These are phyloP conservation scores for Scolanthus callimorphus DNA, from an alignment of 92 coral and sea anemone species.

Conservation along the genomic window DNA sequence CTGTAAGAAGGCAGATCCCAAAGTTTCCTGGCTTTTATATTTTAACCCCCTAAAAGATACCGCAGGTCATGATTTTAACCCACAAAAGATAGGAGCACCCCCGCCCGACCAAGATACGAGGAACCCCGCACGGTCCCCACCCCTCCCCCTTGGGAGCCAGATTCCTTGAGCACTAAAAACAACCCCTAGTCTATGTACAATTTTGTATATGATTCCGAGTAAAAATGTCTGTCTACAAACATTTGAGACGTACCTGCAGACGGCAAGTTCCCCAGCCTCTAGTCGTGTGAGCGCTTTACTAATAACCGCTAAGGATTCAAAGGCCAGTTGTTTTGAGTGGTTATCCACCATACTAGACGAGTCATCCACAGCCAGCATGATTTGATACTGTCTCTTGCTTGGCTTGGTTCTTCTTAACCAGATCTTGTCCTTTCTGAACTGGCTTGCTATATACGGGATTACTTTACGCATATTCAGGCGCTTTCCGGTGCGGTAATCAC, in stretches of 20 bases:
- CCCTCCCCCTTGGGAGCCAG: too few species aligned
- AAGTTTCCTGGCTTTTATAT: too few species aligned
- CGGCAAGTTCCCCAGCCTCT: constrained; percentile 91
- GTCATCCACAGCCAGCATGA: constrained; percentile 95
- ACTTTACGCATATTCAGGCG: constrained; percentile 95
- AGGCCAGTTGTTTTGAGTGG: constrained; percentile 98
- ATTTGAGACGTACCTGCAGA: constrained; percentile 81
- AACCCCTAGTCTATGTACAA: too few species aligned
- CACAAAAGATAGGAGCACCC: too few species aligned
- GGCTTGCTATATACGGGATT: constrained; percentile 98
- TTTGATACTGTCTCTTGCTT: constrained; percentile 94
- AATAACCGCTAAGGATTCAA: constrained; percentile 90
- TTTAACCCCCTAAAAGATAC: too few species aligned
- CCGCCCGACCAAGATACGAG: too few species aligned
- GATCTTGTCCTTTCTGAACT: constrained; percentile 96
- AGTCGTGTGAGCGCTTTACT: constrained; percentile 93
- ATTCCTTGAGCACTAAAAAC: too few species aligned
- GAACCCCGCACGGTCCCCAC: too few species aligned
- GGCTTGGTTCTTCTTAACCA: constrained; percentile 95
- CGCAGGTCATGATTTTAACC: too few species aligned
- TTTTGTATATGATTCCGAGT: too few species aligned
- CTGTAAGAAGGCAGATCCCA: too few species aligned
- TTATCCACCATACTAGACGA: constrained; percentile 98
- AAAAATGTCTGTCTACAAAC: too few species aligned
- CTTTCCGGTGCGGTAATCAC: constrained; percentile 96